Conservation (phyloP, 2,888 invertebrate genomes). For the Anodontia alba region DNA sequence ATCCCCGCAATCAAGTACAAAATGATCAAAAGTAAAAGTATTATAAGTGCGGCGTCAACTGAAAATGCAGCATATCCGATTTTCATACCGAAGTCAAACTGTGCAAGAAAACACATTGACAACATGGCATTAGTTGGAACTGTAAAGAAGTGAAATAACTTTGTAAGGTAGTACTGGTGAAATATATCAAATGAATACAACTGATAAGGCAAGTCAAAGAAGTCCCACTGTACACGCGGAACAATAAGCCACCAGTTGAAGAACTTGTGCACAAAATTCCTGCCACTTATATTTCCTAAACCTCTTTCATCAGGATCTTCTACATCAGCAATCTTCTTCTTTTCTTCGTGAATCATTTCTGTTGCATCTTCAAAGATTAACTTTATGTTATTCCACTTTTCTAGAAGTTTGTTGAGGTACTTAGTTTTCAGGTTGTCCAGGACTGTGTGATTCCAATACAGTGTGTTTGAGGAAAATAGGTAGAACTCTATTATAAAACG, state of each 20-base stretch:
- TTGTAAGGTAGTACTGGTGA: constrained; percentile 30
- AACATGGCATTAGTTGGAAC: constrained; percentile 35
- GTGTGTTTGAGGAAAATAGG: background rate
- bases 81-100: constrained; percentile 21
- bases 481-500: background rate
- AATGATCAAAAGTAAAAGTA: constrained; percentile 7
- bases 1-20: constrained; percentile 15
- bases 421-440: background rate
- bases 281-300: constrained; percentile 25
- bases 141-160: constrained; percentile 38
- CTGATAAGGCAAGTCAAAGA: constrained; percentile 40
- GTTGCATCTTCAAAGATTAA: background rate
- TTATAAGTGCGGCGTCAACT: constrained; percentile 17
- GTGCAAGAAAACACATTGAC: constrained; percentile 38
- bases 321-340: background rate
- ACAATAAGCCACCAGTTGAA: constrained; percentile 42
- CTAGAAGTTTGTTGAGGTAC: background rate
- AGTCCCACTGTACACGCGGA: constrained; percentile 34
- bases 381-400: background rate
- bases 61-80: constrained; percentile 23
- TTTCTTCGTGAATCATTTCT: background rate
- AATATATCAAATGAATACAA: constrained; percentile 43
- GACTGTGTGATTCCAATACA: background rate
- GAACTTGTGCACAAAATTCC: constrained; percentile 26
- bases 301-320: background rate